phyloP scores from a whole-genome alignment of 2,113 vertebrate species.

The Serinus canaria region DNA sequence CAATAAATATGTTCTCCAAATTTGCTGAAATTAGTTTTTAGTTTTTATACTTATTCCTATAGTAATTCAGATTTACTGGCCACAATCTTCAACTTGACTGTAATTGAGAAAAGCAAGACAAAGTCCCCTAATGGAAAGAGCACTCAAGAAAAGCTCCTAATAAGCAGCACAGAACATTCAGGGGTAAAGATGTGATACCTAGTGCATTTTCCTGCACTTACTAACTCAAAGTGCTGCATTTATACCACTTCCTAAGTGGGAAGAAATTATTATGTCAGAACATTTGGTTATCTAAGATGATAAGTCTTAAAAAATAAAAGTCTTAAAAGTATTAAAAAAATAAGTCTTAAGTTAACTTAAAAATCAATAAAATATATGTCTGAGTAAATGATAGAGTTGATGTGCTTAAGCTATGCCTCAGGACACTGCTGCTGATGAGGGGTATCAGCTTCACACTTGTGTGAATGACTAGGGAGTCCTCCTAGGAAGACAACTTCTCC shows the following conservation, averaged over 20 bases:
- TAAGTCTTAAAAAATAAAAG: too few species aligned
- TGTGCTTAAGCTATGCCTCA: not conserved
- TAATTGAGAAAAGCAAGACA: not conserved
- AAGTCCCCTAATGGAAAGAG: not conserved
- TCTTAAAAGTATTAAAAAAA: not conserved
- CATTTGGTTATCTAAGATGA: not conserved
- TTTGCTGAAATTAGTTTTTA: not conserved
- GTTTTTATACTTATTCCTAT: not conserved
- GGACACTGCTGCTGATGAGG: not conserved
- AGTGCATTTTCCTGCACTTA: not conserved
- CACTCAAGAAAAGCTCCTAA: not conserved
- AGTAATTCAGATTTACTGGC: not conserved
- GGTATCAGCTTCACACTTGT: not conserved
- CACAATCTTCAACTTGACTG: not conserved
- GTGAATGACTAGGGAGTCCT: not conserved
- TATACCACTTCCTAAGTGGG: not conserved
- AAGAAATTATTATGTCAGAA: not conserved
- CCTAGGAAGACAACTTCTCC: not conserved
- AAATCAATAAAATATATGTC: not conserved
- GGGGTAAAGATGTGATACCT: not conserved
- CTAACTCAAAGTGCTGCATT: not conserved
- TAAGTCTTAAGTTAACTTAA: not conserved
- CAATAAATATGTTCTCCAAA: fast-evolving
- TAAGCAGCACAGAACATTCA: not conserved
- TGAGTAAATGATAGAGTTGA: not conserved